Base-by-base conservation (phyloP, 2,113 vertebrate species). In the Calonectris borealis region DNA sequence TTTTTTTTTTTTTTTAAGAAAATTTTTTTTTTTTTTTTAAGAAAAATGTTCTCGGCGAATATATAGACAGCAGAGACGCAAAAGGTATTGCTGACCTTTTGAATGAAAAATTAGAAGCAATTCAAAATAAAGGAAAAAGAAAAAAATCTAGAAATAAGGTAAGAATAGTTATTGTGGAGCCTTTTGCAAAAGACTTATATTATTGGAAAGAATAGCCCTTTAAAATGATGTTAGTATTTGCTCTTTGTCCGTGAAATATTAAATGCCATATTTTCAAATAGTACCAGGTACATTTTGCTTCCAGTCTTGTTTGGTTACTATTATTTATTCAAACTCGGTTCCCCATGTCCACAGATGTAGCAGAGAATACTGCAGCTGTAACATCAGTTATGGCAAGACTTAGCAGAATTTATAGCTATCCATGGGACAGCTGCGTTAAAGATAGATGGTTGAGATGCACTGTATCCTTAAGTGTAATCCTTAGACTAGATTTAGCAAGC, bases 61-160 rank as follows among this genome's bases (percentile, higher is more conserved):
- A 98, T 52, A 97, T 99, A 95, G 99, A 99, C 90, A 98, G 99
- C 93, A 98, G 98, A 92, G 99, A 99, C 19, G 98, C 98, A 64
- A 98, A 97, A 86, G 93, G 97, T 49, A 99, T 99, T n/a, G 97
- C 98, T 57, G 97, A 99, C 90, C 73, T 98, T 87, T 90, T 99
- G 97, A 97, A 97, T 65, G 97, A 98, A 98, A 98, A 99, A 92
- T 73, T 99, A 71, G 97, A 99, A 79, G 97, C 96, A 65, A 96
- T 99, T 88, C 96, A 95, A 57, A 98, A 96, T 78, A 98, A 95
- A 96, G 96, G 91, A 93, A 98, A 98, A 83, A 98, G 85, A 65
- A 98, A 97, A 88, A 89, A 95, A 82, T 90, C 97, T 70, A 98
- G 98, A 95, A 97, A 85, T 83, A 99, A 99, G 98, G 99, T 99